Percentiles rank a stretch among this genome's conserved stretches.
Evolutionary conservation across 2,797 vertebrate genomes (phyloP).

Genomic region (Gobionotothen gibberifrons): DNA sequence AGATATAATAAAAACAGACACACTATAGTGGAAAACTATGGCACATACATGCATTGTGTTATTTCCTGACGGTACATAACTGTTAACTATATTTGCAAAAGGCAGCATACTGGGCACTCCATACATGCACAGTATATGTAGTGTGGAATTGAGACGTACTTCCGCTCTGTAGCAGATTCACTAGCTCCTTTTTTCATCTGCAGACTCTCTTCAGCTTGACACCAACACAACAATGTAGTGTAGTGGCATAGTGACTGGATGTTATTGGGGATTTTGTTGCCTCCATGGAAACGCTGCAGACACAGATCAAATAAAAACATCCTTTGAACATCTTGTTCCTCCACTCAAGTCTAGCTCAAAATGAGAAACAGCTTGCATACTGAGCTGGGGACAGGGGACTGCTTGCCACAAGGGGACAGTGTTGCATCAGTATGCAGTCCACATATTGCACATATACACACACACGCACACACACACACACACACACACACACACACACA

Average conservation of each 20-base stretch:
- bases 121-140: not conserved
- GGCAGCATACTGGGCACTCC: not conserved
- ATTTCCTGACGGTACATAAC: not conserved
- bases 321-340: conserved; percentile 17
- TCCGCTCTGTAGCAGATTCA: not conserved
- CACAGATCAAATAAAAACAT: conserved; percentile 28
- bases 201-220: not conserved
- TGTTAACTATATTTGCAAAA: not conserved
- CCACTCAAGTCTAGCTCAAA: conserved; percentile 26
- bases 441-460: not conserved
- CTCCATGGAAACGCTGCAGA: conserved; percentile 26
- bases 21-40: too few relatives aligned
- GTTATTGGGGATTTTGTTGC: conserved; percentile 24
- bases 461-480: conserved; percentile 9
- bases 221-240: conserved; percentile 8
- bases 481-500: not conserved
- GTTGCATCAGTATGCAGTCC: conserved; percentile 33
- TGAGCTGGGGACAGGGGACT: accelerated
- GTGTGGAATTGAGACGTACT: not conserved
- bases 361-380: not conserved
- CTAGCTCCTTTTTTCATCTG: not conserved
- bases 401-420: conserved; percentile 65
- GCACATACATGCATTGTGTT: not conserved
- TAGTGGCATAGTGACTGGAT: not conserved
- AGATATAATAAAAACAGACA: too few relatives aligned